phyloP scores from a whole-genome alignment of 2,113 vertebrate genomes.

The Collichthys lucidus region DNA sequence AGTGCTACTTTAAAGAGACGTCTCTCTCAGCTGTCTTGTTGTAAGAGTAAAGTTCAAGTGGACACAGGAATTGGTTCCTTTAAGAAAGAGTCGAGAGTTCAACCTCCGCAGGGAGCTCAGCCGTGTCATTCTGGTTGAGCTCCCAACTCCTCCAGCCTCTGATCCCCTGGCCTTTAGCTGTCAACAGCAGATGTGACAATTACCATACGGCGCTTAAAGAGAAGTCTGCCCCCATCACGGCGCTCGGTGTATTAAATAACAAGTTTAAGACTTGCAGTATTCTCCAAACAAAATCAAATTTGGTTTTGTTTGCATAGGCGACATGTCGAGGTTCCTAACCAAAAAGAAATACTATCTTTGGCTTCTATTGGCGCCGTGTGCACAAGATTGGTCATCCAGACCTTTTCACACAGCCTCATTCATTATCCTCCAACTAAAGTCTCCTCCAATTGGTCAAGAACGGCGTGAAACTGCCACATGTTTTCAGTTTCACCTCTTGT shows the following conservation, averaged over 20 bases:
- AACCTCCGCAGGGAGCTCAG: neutral
- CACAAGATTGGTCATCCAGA: neutral
- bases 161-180: conserved; percentile 11
- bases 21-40: neutral
- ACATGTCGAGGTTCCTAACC: neutral
- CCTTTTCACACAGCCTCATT: conserved; percentile 17
- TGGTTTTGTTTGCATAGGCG: conserved; percentile 8
- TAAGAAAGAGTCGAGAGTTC: neutral
- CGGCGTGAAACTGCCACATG: conserved; percentile 28
- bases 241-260: neutral
- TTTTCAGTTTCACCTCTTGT: conserved; percentile 40
- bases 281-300: conserved; percentile 17
- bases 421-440: conserved; percentile 30
- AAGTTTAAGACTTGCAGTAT: neutral
- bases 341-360: conserved; percentile 38
- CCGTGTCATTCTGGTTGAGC: neutral
- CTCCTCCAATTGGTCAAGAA: conserved; percentile 36
- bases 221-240: neutral
- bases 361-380: neutral
- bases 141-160: conserved; percentile 17
- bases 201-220: neutral
- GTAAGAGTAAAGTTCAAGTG: neutral
- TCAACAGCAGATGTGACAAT: conserved; percentile 24
- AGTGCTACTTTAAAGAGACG: conserved; percentile 13
- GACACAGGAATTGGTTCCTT: conserved; percentile 3